These are phyloP conservation scores for Homarus gammarus DNA, from an alignment of 2,888 invertebrate species.

Conservation along the genomic window DNA sequence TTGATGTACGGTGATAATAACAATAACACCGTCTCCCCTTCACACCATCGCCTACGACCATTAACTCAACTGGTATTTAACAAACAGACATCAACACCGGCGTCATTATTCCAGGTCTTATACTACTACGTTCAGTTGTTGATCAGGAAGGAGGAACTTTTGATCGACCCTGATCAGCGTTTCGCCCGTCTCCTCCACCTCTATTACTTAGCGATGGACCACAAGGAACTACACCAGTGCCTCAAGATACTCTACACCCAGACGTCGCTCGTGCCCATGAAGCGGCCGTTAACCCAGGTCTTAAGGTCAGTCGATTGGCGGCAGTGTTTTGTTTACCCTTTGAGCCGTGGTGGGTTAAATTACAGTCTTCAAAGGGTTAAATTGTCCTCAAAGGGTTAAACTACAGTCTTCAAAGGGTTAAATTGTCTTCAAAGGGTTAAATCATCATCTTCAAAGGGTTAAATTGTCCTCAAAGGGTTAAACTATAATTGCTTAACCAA, in stretches of 20 bases:
- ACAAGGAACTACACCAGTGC: conserved; percentile 85
- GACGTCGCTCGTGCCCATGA: conserved; percentile 83
- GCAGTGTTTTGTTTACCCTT: too few species aligned
- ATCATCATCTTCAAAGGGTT: too few species aligned
- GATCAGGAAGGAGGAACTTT: conserved; percentile 83
- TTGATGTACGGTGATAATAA: too few species aligned
- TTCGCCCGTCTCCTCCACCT: conserved; percentile 85
- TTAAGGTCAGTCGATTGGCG: conserved; percentile 76
- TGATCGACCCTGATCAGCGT: conserved; percentile 83
- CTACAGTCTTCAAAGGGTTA: too few species aligned
- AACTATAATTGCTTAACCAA: too few species aligned
- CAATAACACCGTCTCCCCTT: conserved; percentile 43
- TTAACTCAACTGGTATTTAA: background rate
- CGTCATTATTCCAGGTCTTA: conserved; percentile 81
- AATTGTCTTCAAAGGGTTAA: too few species aligned
- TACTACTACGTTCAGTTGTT: conserved; percentile 86
- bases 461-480: too few species aligned
- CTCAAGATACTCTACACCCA: conserved; percentile 84
- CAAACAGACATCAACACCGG: too few species aligned
- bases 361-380: too few species aligned
- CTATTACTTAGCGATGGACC: conserved; percentile 85
- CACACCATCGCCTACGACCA: background rate
- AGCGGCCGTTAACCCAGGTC: conserved; percentile 64
- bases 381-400: too few species aligned
- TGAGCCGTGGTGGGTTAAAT: too few species aligned